phyloP scores from a whole-genome alignment of 2,113 vertebrate species.

The Eudyptes chrysolophus region DNA sequence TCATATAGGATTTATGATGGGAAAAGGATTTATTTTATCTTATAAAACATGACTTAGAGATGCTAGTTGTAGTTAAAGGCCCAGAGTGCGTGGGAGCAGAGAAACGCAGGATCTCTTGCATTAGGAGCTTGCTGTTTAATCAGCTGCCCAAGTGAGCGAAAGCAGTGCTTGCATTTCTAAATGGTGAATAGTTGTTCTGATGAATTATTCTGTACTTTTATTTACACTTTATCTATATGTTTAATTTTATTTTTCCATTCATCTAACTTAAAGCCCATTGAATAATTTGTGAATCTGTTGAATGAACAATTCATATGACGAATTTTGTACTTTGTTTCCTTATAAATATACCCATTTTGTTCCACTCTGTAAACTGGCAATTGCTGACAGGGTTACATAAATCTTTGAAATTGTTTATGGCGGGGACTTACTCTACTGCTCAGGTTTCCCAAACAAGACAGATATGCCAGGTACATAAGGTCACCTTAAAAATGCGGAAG shows the following conservation, averaged over 20 bases:
- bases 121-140: neutral
- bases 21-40: constrained; percentile 25
- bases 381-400: neutral
- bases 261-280: neutral
- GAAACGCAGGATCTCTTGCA: rapidly evolving
- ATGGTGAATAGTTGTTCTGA: neutral
- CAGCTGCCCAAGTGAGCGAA: neutral
- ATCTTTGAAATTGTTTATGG: neutral
- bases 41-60: neutral
- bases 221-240: neutral
- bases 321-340: neutral
- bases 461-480: neutral
- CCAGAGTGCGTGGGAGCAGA: neutral
- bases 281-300: neutral
- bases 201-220: neutral
- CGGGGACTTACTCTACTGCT: neutral
- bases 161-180: neutral
- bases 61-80: neutral
- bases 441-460: neutral
- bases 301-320: neutral
- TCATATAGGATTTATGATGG: neutral
- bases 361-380: neutral
- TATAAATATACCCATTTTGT: neutral
- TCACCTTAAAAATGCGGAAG: neutral
- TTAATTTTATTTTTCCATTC: neutral